Evolutionary conservation across 1,140 invertebrate species (phyloP), one percentile per base, ranked within the genome.

Genomic region (Cephus cinctus): DNA sequence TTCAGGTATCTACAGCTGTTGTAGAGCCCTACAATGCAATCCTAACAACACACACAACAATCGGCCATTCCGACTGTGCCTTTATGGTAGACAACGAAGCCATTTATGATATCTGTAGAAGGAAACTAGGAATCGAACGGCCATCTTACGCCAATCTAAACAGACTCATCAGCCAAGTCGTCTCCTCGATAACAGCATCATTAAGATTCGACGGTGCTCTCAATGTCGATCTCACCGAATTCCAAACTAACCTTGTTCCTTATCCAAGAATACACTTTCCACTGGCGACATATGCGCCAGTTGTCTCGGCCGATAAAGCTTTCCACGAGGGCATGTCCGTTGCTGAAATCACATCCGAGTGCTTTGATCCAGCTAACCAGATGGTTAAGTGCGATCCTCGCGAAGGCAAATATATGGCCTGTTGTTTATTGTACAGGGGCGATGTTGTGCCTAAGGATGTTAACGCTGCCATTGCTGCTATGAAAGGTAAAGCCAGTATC

Each of bases 401-500:
- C 30, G 71, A 81, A 48, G 82, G 83, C 38, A 84, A 84, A 64
- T 84, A 84, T 69, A 88, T 89, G 86, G 85, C 85, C 46, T 86
- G 86, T 75, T 80, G 83, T 71, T 70, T 86, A 54, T 74, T 86
- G 54, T 86, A 85, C 72, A 73, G 81, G 50, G 87, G 87, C 6
- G 87, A 89, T 67, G 86, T 89, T 12, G 86, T 85, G 20, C 83
- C 89, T 6, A 92, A 91, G 69, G 89, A 90, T 69, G 86, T 90
- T 4, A 89, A 90, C 61, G 83, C 85, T 3, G 88, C 85, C 30
- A 91, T 92, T 57, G 87, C 87, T 2, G 82, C 85, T 16, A 90
- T 92, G 71, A 92, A 93, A 70, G 87, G 87, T 0, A 88, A 90
- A 62, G 76, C 86, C 47, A 86, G 86, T 67, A 81, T n/a, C n/a